A percentile compares a stretch with the other conserved stretches of the same genome.
Conservation (phyloP, 2,797 vertebrate species). For the Danionella dracula region DNA sequence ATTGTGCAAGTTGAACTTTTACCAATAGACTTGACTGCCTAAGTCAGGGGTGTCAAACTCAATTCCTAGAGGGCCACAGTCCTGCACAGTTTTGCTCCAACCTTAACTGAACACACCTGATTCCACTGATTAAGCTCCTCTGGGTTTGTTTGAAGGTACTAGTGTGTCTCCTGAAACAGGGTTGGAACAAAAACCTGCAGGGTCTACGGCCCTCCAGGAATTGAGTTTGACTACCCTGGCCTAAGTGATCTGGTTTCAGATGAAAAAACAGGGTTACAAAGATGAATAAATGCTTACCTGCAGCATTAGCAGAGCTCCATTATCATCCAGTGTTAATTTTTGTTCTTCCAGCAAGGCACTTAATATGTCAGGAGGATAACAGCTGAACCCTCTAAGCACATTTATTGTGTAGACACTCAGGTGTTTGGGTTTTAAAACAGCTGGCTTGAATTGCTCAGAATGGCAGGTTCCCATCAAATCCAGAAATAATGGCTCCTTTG, state of each 20-base stretch:
- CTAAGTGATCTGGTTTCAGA: neutral
- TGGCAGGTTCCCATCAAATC: conserved; percentile 90
- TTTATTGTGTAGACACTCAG: conserved; percentile 69
- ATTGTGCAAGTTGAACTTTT: too few species aligned
- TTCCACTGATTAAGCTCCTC: too few species aligned
- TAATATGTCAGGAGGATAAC: conserved; percentile 70
- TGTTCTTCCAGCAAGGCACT: conserved; percentile 61
- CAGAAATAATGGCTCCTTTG: conserved; percentile 81
- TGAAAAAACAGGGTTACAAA: neutral
- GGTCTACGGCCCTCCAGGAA: too few species aligned
- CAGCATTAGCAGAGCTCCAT: conserved; percentile 57
- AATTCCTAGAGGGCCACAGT: too few species aligned
- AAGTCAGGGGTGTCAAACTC: too few species aligned
- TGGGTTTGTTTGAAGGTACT: too few species aligned
- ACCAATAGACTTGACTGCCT: too few species aligned
- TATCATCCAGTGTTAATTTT: conserved; percentile 60
- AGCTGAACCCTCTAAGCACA: conserved; percentile 63
- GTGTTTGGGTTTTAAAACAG: conserved; percentile 72
- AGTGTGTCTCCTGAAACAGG: too few species aligned
- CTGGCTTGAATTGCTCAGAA: conserved; percentile 71
- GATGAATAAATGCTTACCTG: conserved; percentile 44
- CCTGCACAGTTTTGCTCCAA: too few species aligned
- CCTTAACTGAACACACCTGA: too few species aligned
- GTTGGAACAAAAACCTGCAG: too few species aligned
- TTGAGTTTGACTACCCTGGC: too few species aligned